Conservation (phyloP, 2,888 invertebrate genomes). For the Belgica antarctica region DNA sequence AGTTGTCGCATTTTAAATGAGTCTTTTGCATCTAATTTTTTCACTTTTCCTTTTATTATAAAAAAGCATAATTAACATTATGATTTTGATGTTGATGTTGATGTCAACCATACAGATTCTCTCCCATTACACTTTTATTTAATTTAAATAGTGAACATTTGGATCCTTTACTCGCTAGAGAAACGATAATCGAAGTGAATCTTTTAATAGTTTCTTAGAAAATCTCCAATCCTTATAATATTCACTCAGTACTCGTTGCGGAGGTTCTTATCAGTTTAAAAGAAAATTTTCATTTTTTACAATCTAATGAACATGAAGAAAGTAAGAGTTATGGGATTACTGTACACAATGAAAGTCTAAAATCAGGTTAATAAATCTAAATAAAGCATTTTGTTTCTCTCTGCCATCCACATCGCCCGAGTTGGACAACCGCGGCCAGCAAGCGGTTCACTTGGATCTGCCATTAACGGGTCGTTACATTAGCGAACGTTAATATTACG, state of each 20-base stretch:
- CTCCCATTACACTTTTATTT: neutral
- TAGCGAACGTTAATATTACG: neutral
- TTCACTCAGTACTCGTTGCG: neutral
- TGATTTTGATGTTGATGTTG: conserved; percentile 1
- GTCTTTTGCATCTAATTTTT: neutral
- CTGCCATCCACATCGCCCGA: neutral
- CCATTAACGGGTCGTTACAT: too few relatives aligned
- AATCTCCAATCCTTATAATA: neutral
- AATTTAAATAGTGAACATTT: conserved; percentile 11
- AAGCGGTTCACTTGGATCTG: too few relatives aligned
- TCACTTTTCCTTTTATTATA: conserved; percentile 15
- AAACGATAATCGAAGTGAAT: neutral
- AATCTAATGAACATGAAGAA: conserved; percentile 1
- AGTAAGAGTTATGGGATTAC: neutral
- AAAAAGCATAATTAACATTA: too few relatives aligned
- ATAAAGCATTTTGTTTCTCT: conserved; percentile 1
- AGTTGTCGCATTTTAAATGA: neutral
- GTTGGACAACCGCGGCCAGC: too few relatives aligned
- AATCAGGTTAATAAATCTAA: neutral
- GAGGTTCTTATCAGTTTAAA: neutral
- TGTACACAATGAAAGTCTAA: neutral
- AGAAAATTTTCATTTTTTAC: neutral
- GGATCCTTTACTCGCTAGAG: neutral
- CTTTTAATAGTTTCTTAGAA: neutral
- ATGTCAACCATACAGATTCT: neutral